A percentile compares a stretch with the other conserved stretches of the same genome.
Evolutionary conservation across 2,888 invertebrate species (phyloP).

Genomic region (Sarcophaga variegata): DNA sequence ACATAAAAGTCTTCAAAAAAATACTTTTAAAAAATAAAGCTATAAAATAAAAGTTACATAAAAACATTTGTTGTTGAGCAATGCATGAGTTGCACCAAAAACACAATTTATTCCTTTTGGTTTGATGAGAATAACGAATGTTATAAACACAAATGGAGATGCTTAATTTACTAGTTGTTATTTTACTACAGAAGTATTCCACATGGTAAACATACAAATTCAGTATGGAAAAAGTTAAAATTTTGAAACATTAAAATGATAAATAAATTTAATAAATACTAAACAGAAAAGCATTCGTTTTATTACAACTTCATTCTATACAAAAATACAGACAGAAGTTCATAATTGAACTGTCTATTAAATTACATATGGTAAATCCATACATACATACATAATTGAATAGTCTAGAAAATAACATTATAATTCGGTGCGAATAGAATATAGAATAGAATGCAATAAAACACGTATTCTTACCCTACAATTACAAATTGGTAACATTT

Average conservation of each 20-base stretch:
- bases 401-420: too few species aligned
- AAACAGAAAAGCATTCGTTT: too few species aligned
- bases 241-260: background rate
- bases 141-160: background rate
- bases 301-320: too few species aligned
- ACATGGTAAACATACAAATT: background rate
- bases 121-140: background rate
- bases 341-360: too few species aligned
- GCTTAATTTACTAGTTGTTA: background rate
- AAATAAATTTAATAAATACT: too few species aligned
- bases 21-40: background rate
- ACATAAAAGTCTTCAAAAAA: slow-evolving; percentile 17
- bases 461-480: too few species aligned
- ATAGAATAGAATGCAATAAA: too few species aligned
- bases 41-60: background rate
- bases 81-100: background rate
- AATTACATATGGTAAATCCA: too few species aligned
- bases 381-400: too few species aligned
- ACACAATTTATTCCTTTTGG: background rate
- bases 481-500: too few species aligned
- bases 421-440: too few species aligned
- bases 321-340: too few species aligned
- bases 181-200: background rate
- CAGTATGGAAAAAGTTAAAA: background rate
- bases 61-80: slow-evolving; percentile 4